A percentile compares a stretch with the other conserved stretches of the same genome.
Evolutionary conservation across 1,140 invertebrate species (phyloP).

Genomic region (Phymastichus coffea): DNA sequence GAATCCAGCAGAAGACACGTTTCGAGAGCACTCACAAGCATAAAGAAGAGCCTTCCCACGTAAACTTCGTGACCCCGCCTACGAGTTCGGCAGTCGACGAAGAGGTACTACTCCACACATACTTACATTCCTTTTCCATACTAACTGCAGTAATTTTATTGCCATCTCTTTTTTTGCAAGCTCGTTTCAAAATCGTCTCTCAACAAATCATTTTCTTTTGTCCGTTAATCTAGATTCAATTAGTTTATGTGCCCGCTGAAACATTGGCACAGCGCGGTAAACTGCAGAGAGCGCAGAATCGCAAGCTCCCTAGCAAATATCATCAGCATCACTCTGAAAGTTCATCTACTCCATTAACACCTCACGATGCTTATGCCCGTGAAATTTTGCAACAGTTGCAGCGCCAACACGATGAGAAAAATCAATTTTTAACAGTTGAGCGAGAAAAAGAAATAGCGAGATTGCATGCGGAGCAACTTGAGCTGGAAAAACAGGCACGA

Average conservation of each 20-base stretch:
- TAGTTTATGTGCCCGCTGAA: constrained; percentile 78
- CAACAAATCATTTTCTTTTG: neutral
- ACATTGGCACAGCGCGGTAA: constrained; percentile 64
- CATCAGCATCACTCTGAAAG: constrained; percentile 48
- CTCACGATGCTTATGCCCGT: constrained; percentile 48
- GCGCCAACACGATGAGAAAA: constrained; percentile 48
- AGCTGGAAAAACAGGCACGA: constrained; percentile 46
- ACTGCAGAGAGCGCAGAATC: constrained; percentile 37
- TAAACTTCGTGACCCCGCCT: constrained; percentile 28
- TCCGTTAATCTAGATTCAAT: constrained; percentile 62
- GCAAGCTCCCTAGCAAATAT: constrained; percentile 28
- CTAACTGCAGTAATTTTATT: too few relatives aligned
- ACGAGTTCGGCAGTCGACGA: constrained; percentile 20
- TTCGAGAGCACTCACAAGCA: neutral
- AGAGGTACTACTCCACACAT: too few relatives aligned
- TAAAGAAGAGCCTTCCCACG: constrained; percentile 16
- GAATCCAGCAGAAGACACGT: neutral
- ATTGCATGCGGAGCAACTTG: constrained; percentile 44
- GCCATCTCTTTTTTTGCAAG: too few relatives aligned
- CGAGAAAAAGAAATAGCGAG: constrained; percentile 44
- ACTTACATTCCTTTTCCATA: too few relatives aligned
- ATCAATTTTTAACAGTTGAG: constrained; percentile 41
- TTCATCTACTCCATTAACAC: constrained; percentile 15
- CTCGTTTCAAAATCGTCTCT: too few relatives aligned
- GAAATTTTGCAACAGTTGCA: constrained; percentile 55